Conservation (phyloP, 2,888 invertebrate genomes). For the Fissipunctia ypsillon region DNA sequence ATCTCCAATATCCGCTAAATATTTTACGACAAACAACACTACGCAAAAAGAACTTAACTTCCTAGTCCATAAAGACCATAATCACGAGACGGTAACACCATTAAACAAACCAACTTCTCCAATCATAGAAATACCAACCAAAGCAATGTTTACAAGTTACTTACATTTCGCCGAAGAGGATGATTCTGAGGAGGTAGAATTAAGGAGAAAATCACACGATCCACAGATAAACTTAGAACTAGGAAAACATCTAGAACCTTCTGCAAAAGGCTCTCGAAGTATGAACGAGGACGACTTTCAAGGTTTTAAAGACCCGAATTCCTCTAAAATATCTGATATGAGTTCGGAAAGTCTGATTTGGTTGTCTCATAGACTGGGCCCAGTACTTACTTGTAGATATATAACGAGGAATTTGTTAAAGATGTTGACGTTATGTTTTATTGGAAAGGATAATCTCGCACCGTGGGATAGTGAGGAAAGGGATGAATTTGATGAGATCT, state of each 20-base stretch:
- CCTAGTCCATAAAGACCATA: slow-evolving; percentile 71
- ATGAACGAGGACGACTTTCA: slow-evolving; percentile 72
- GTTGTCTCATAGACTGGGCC: slow-evolving; percentile 98
- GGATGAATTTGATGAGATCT: slow-evolving; percentile 91
- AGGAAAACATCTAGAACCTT: slow-evolving; percentile 64
- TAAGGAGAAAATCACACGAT: slow-evolving; percentile 68
- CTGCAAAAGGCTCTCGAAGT: slow-evolving; percentile 65
- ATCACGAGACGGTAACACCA: slow-evolving; percentile 66
- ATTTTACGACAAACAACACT: slow-evolving; percentile 67
- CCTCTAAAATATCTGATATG: slow-evolving; percentile 94
- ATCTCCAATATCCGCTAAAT: slow-evolving; percentile 76
- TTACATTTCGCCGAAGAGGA: slow-evolving; percentile 86
- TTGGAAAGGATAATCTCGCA: slow-evolving; percentile 94
- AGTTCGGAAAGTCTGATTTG: slow-evolving; percentile 97
- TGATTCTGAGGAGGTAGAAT: slow-evolving; percentile 72
- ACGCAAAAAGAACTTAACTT: slow-evolving; percentile 73
- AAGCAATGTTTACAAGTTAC: slow-evolving; percentile 87
- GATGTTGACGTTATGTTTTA: slow-evolving; percentile 98
- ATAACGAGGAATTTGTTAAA: slow-evolving; percentile 97
- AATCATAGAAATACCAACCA: slow-evolving; percentile 92
- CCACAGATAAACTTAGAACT: slow-evolving; percentile 76
- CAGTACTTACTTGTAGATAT: slow-evolving; percentile 97
- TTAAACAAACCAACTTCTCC: slow-evolving; percentile 90
- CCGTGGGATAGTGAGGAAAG: slow-evolving; percentile 84
- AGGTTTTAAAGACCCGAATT: slow-evolving; percentile 71